phyloP scores from a whole-genome alignment of 2,113 vertebrate species.

The Amphiprion ocellaris region DNA sequence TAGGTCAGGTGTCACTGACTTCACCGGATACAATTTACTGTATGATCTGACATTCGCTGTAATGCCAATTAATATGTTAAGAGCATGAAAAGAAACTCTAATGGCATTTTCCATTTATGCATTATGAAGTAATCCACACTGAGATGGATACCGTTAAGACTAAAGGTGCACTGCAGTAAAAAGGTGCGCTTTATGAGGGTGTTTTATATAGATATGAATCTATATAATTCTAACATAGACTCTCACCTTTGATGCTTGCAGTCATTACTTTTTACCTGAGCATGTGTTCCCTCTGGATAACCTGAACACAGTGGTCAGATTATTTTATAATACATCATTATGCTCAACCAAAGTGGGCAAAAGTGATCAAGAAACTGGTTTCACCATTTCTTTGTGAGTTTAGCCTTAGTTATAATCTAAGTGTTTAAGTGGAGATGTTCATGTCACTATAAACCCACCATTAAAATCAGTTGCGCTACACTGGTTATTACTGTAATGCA shows the following conservation, averaged over 20 bases:
- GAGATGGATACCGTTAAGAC: constrained; percentile 72
- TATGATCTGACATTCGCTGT: constrained; percentile 76
- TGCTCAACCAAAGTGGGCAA: constrained; percentile 21
- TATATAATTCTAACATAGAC: constrained; percentile 75
- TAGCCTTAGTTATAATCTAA: too few species aligned
- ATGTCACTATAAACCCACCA: neutral
- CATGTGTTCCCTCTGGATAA: constrained; percentile 49
- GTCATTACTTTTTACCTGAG: constrained; percentile 72
- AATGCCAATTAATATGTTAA: constrained; percentile 87
- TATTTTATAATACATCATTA: constrained; percentile 42
- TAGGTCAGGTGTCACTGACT: constrained; percentile 85
- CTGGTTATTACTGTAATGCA: neutral
- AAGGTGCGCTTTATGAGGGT: constrained; percentile 74
- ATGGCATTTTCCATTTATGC: constrained; percentile 82
- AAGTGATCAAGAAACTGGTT: neutral
- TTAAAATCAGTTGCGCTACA: constrained; percentile 6
- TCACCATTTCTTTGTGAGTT: neutral
- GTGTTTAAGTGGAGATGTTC: too few species aligned
- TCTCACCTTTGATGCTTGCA: constrained; percentile 71
- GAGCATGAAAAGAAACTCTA: constrained; percentile 80
- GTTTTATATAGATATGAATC: constrained; percentile 79
- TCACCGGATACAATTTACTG: constrained; percentile 85
- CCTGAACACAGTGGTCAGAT: constrained; percentile 47
- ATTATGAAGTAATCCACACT: constrained; percentile 78
- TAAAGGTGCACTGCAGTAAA: constrained; percentile 71